Conservation (phyloP, 2,888 invertebrate genomes). For the Epistrophella euchroma region DNA sequence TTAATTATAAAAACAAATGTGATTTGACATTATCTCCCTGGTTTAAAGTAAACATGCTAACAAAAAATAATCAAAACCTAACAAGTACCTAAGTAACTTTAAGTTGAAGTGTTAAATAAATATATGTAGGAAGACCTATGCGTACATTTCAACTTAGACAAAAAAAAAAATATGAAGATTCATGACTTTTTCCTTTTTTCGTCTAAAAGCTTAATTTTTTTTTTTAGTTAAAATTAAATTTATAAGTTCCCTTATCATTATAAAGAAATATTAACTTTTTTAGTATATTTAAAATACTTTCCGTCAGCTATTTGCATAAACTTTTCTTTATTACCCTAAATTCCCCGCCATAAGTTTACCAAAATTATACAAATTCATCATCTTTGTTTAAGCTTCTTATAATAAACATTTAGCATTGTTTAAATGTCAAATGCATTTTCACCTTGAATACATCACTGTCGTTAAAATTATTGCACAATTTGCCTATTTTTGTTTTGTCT, state of each 20-base stretch:
- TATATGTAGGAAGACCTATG: not conserved
- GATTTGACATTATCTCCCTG: no score
- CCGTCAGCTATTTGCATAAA: slow-evolving; percentile 3
- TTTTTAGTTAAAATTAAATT: not conserved
- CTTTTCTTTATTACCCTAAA: not conserved
- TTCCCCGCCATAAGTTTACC: not conserved
- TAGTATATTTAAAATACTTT: not conserved
- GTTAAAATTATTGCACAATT: slow-evolving; percentile 32
- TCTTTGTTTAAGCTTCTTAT: not conserved
- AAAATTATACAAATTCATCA: slow-evolving; percentile 7
- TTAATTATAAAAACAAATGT: no score
- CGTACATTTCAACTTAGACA: not conserved
- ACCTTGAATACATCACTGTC: slow-evolving; percentile 61
- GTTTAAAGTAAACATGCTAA: no score
- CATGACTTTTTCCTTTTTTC: not conserved
- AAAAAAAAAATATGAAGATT: not conserved
- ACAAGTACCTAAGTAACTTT: no score
- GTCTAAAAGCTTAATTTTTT: not conserved
- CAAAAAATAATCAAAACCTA: no score
- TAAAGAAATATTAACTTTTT: no score
- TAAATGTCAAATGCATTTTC: slow-evolving; percentile 46
- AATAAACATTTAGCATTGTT: slow-evolving; percentile 30
- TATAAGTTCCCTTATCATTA: not conserved
- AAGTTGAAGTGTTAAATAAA: not conserved
- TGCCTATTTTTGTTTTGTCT: slow-evolving; percentile 37